Conservation (phyloP, 2,113 vertebrate species). For the Pseudorasbora parva region DNA sequence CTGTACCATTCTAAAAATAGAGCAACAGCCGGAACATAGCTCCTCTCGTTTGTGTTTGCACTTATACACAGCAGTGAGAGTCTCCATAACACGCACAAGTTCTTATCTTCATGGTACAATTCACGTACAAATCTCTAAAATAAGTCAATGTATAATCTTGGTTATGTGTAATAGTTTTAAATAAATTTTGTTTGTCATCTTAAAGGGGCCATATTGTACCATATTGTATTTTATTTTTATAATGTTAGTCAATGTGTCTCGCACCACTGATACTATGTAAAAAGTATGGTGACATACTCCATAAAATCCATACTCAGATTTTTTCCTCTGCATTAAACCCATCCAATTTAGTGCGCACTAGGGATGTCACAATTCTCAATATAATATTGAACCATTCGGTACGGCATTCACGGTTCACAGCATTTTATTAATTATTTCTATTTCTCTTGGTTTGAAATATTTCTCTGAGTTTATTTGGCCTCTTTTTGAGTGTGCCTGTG, state of each 20-base stretch:
- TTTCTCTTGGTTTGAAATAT: too few relatives aligned
- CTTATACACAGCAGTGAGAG: background rate
- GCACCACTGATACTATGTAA: background rate
- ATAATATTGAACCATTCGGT: too few relatives aligned
- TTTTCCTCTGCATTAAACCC: too few relatives aligned
- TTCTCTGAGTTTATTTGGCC: too few relatives aligned
- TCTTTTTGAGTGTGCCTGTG: too few relatives aligned
- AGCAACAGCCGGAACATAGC: constrained; percentile 33
- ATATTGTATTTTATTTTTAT: background rate
- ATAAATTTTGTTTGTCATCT: background rate
- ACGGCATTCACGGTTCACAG: too few relatives aligned
- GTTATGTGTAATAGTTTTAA: background rate
- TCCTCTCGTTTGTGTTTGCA: constrained; percentile 31
- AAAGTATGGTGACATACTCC: too few relatives aligned
- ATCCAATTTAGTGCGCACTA: too few relatives aligned
- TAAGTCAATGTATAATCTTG: background rate
- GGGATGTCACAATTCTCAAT: too few relatives aligned
- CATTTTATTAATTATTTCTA: too few relatives aligned
- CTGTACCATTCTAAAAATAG: constrained; percentile 60
- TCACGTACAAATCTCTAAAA: background rate
- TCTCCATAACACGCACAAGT: background rate
- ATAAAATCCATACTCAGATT: too few relatives aligned
- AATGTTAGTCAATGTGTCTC: background rate
- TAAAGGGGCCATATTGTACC: background rate
- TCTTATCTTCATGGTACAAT: background rate